Conservation (phyloP, 2,797 vertebrate species). For the Clarias fuscus region DNA sequence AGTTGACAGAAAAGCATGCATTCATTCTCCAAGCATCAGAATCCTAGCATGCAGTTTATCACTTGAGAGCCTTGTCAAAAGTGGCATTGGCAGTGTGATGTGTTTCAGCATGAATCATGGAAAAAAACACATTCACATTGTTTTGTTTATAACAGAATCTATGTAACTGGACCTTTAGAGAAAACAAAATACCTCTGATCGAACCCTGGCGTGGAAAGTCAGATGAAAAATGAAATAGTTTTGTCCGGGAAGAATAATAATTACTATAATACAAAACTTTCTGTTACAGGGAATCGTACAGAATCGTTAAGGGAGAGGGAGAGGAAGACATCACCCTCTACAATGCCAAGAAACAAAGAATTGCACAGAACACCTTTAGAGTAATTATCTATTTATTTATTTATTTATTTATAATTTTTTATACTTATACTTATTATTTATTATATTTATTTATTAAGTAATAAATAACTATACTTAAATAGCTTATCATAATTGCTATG, state of each 20-base stretch:
- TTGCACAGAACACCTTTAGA: constrained; percentile 74
- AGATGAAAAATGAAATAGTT: too few relatives aligned
- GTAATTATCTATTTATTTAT: constrained; percentile 54
- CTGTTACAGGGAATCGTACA: constrained; percentile 79
- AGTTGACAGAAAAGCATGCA: too few relatives aligned
- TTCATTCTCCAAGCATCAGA: too few relatives aligned
- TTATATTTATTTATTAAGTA: not conserved
- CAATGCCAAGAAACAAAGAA: constrained; percentile 79
- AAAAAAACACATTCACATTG: not conserved
- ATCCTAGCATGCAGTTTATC: too few relatives aligned
- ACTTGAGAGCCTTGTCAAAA: too few relatives aligned
- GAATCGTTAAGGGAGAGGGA: constrained; percentile 85
- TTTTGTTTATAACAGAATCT: not conserved
- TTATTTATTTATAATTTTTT: not conserved
- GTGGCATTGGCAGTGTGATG: too few relatives aligned
- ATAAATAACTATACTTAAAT: not conserved
- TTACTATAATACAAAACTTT: not conserved
- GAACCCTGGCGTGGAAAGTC: not conserved
- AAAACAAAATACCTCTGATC: not conserved
- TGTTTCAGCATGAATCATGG: too few relatives aligned
- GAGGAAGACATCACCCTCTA: constrained; percentile 87
- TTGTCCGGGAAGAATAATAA: not conserved
- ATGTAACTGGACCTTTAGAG: not conserved
- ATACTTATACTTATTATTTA: not conserved
- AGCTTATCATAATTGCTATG: too few relatives aligned